These are phyloP conservation scores for Mimachlamys varia DNA, from an alignment of 2,888 invertebrate species.

Conservation along the genomic window DNA sequence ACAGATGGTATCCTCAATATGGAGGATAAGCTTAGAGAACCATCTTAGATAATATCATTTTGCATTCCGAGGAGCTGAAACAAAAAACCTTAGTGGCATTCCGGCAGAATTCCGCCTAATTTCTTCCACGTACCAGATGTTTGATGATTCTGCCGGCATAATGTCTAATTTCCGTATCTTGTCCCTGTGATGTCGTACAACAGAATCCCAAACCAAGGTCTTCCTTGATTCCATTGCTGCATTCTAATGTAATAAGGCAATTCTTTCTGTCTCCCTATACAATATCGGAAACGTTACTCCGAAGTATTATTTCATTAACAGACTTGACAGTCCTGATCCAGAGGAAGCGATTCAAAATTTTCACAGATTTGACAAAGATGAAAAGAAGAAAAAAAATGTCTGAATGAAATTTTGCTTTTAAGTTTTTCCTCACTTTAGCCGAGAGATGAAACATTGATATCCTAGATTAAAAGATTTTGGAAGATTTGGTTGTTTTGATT, in stretches of 20 bases:
- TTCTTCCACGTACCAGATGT: constrained; percentile 17
- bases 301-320: neutral
- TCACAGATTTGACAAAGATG: neutral
- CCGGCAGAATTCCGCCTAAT: neutral
- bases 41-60: neutral
- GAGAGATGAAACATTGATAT: neutral
- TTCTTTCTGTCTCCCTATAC: neutral
- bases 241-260: neutral
- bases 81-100: neutral
- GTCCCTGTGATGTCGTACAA: neutral
- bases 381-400: neutral
- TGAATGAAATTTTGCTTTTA: neutral
- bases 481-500: neutral
- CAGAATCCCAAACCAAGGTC: neutral
- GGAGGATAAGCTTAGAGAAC: neutral
- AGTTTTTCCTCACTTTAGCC: neutral
- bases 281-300: neutral
- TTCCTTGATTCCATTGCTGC: neutral
- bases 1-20: neutral
- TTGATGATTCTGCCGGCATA: neutral
- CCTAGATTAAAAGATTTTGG: neutral
- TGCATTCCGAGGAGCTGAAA: neutral
- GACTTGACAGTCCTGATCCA: neutral
- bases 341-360: neutral
- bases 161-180: neutral